phyloP scores from a whole-genome alignment of 1,140 invertebrate genomes.

The Gonatopus flavifemur region DNA sequence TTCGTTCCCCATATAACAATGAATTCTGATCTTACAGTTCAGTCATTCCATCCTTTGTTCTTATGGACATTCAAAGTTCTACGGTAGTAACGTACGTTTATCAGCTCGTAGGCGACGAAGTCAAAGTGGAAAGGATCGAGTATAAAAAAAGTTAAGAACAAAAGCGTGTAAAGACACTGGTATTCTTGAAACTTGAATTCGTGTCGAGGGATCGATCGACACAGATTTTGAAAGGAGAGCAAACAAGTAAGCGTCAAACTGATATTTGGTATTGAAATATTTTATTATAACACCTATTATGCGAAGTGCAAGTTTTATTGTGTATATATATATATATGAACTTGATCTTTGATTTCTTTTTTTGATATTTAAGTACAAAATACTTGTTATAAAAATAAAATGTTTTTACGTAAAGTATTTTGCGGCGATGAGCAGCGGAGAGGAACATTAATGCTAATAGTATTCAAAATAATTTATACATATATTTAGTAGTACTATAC shows the following conservation, averaged over 20 bases:
- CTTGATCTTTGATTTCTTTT: no score
- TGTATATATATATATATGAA: no score
- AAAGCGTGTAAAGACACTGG: neutral
- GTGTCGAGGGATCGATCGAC: constrained; percentile 7
- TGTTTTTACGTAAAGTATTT: no score
- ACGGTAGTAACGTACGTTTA: constrained; percentile 99
- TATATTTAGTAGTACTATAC: no score
- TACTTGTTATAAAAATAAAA: no score
- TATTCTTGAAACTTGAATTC: constrained; percentile 9
- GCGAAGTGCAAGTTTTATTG: no score
- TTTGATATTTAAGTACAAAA: no score
- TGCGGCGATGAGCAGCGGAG: no score
- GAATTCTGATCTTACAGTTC: constrained; percentile 64
- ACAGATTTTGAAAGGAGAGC: constrained; percentile 4
- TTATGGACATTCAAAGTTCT: constrained; percentile 98
- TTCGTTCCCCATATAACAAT: constrained; percentile 3
- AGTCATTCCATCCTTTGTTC: constrained; percentile 94
- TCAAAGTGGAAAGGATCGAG: constrained; percentile 98
- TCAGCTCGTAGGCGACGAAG: constrained; percentile 94
- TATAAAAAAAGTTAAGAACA: constrained; percentile 81
- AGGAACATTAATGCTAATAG: no score
- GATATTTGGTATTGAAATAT: neutral
- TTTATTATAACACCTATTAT: neutral
- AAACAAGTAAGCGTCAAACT: neutral
- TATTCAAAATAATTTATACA: no score